These are phyloP conservation scores for Xestia sexstrigata DNA, from an alignment of 2,888 invertebrate genomes.

Conservation along the genomic window DNA sequence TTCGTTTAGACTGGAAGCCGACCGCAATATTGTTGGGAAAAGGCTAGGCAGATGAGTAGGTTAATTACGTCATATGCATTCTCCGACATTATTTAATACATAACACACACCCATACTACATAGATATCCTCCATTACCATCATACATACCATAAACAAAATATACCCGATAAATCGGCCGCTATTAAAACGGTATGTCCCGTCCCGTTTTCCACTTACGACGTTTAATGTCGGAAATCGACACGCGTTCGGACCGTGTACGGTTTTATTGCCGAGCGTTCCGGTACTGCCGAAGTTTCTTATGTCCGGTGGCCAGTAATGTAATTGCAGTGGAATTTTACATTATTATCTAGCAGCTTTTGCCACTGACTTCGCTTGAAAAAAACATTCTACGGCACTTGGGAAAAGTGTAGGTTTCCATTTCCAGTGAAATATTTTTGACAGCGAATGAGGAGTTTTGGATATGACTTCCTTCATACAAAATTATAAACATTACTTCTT, in stretches of 20 bases:
- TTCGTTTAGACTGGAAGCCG: too few relatives aligned
- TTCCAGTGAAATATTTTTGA: not conserved
- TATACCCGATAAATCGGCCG: constrained; percentile 45
- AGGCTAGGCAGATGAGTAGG: too few relatives aligned
- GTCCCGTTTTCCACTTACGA: constrained; percentile 58
- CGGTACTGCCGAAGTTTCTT: constrained; percentile 56
- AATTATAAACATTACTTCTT: not conserved
- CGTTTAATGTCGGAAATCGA: constrained; percentile 60
- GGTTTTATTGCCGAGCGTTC: constrained; percentile 62
- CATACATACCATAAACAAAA: constrained; percentile 50
- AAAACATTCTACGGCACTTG: not conserved
- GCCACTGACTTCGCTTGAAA: not conserved
- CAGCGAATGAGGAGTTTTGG: not conserved
- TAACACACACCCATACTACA: not conserved
- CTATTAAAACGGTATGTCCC: constrained; percentile 56
- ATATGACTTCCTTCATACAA: not conserved
- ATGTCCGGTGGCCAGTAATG: constrained; percentile 59
- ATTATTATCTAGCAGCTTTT: constrained; percentile 20
- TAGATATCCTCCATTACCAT: constrained; percentile 4
- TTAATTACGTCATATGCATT: not conserved
- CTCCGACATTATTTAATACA: not conserved
- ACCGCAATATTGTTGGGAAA: too few relatives aligned
- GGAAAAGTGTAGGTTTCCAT: not conserved
- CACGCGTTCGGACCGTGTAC: constrained; percentile 57
- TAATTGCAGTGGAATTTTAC: constrained; percentile 51